These are phyloP conservation scores for Drosophila parabipectinata DNA, from an alignment of 1,140 invertebrate species.

Conservation along the genomic window DNA sequence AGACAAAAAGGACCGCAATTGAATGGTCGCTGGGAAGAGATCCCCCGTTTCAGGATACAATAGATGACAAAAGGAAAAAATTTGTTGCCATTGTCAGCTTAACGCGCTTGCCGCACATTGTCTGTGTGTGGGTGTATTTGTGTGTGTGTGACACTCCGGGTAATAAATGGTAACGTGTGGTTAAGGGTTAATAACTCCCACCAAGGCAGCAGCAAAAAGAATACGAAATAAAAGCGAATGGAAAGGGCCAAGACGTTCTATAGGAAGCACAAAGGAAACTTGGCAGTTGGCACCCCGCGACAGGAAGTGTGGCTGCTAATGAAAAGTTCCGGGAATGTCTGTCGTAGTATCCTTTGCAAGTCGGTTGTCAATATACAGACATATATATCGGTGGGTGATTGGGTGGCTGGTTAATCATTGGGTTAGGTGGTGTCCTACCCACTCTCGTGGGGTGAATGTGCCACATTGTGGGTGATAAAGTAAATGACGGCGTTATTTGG, in stretches of 20 bases:
- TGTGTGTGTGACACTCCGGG: conserved; percentile 54
- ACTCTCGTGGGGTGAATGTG: background rate
- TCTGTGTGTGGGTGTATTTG: background rate
- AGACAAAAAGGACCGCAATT: conserved; percentile 59
- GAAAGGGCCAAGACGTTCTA: conserved; percentile 64
- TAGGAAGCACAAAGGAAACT: conserved; percentile 50
- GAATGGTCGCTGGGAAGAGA: conserved; percentile 46
- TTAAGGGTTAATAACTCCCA: conserved; percentile 81
- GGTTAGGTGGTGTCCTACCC: conserved; percentile 7
- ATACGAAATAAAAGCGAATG: conserved; percentile 14
- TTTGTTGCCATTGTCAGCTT: conserved; percentile 74
- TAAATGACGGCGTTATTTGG: conserved; percentile 24
- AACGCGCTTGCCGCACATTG: conserved; percentile 50
- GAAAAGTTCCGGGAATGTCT: conserved; percentile 65
- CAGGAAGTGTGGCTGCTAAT: conserved; percentile 74
- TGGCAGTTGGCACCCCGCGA: conserved; percentile 28
- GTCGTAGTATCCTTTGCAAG: conserved; percentile 29
- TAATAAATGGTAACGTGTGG: conserved; percentile 79
- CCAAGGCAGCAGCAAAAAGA: conserved; percentile 34
- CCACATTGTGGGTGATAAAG: conserved; percentile 22
- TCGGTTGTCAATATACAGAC: conserved; percentile 1
- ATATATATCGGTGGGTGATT: conserved; percentile 10
- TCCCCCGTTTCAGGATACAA: conserved; percentile 20
- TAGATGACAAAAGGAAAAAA: conserved; percentile 38
- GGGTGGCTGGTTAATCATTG: conserved; percentile 15